Evolutionary conservation across 2,113 vertebrate species (phyloP).

Genomic region (Megaceryle torquata): DNA sequence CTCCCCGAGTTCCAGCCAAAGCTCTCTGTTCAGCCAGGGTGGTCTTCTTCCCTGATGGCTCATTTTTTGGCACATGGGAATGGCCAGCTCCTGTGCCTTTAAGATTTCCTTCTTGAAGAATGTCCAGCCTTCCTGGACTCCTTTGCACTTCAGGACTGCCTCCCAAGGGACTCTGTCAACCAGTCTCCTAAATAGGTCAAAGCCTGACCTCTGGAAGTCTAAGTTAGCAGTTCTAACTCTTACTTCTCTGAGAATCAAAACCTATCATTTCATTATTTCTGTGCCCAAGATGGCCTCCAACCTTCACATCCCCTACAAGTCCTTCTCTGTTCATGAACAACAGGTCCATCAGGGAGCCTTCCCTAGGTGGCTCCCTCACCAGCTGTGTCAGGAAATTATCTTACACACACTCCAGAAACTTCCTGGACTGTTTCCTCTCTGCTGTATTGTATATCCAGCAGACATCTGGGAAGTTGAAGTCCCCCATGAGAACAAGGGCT

Average conservation of each 20-base stretch:
- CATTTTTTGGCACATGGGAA: neutral
- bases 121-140: neutral
- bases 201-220: neutral
- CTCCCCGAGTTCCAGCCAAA: neutral
- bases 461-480: too few species aligned
- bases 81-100: neutral
- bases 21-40: neutral
- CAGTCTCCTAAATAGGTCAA: neutral
- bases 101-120: neutral
- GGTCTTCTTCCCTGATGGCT: neutral
- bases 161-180: neutral
- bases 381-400: too few species aligned
- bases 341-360: too few species aligned
- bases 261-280: neutral
- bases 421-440: too few species aligned
- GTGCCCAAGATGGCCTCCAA: neutral
- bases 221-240: neutral
- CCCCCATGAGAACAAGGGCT: too few species aligned
- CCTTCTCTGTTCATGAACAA: too few species aligned
- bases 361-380: too few species aligned
- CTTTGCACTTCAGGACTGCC: neutral
- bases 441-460: too few species aligned
- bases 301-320: too few species aligned
- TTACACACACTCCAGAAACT: too few species aligned
- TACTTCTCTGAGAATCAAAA: neutral